Base-by-base conservation (phyloP, 2,797 vertebrate genomes). In the Poecilia velifera region DNA sequence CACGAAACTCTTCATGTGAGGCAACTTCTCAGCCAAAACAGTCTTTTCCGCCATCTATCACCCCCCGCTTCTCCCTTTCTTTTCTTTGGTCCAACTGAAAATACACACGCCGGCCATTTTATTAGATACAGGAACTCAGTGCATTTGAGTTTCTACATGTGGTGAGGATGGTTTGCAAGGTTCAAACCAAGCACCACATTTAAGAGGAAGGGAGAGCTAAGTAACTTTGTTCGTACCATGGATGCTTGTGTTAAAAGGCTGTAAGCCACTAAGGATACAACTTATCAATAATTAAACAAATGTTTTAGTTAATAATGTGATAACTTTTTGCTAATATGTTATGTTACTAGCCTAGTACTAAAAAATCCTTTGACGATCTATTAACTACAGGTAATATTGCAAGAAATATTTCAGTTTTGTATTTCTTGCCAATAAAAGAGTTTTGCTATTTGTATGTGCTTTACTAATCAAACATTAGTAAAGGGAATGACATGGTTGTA, bases 1-100 rank as follows among this genome's bases (percentile, higher is more conserved):
- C 94, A 90, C 93, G 94, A 76, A 45, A 77, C 87, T 92, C 93
- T 93, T 94, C 91, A 92, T 93, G 91, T 93, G 93, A 95, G 90
- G 91, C 90, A 88, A 82, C 82, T 76, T 80, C 89, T 90, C 84
- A 87, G 94, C 93, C 94, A 94, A 93, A 92, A 82, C 86, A 85
- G 70, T 64, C 77, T 87, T 86, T 89, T 73, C 73, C 77, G 83
- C 76, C 76, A 77, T 82, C 72, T 84, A 80, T 86, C 22, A 3
- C 59, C 72, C 53, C 14, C 49, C 36, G 16, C 14, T 25, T 53
- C 22, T 25, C 1, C 47, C 14, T 64, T 13, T 12, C 45, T 66
- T 72, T 51, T 81, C 80, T 76, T 76, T 72, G 59, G 34, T 82
- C 72, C 45, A 39, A n/a, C 79, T 45, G n/a, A 82, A 85, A 82